A percentile compares a stretch with the other conserved stretches of the same genome.
Evolutionary conservation across 1,140 invertebrate species (phyloP).

Genomic region (Maconellicoccus hirsutus): DNA sequence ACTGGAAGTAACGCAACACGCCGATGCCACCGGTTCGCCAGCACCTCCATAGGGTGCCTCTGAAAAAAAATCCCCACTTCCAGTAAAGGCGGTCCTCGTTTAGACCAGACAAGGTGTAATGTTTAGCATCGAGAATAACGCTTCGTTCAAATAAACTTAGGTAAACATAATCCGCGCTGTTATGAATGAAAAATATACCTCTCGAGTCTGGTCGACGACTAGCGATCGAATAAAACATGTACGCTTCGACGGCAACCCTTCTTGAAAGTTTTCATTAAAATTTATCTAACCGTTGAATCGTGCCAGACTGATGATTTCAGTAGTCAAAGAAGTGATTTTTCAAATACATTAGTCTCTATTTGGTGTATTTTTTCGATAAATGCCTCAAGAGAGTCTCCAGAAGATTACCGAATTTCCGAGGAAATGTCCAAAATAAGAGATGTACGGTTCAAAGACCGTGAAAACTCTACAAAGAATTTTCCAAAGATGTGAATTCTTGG

Average conservation of each 20-base stretch:
- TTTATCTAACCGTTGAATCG: too few relatives aligned
- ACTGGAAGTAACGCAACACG: neutral
- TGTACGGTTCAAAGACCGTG: too few relatives aligned
- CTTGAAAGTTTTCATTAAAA: too few relatives aligned
- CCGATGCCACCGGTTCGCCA: constrained; percentile 5
- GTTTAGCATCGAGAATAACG: neutral
- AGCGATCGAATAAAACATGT: neutral
- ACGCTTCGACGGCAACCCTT: neutral
- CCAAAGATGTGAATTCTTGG: too few relatives aligned
- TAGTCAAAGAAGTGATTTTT: too few relatives aligned
- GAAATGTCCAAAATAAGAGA: too few relatives aligned
- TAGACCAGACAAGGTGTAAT: constrained; percentile 3
- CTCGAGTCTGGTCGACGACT: neutral
- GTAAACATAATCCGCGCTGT: neutral
- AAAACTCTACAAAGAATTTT: too few relatives aligned
- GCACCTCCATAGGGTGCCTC: neutral
- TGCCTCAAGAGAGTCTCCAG: too few relatives aligned
- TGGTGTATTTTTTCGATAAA: too few relatives aligned
- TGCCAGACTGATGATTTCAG: too few relatives aligned
- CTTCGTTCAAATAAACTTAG: neutral
- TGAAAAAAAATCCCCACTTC: constrained; percentile 11
- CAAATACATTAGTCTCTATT: too few relatives aligned
- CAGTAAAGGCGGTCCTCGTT: constrained; percentile 15
- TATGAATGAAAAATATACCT: constrained; percentile 1
- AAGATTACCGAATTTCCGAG: too few relatives aligned